Percentiles rank a stretch among this genome's conserved stretches.
Conservation (phyloP, 2,797 vertebrate genomes). For the Centropyge bicolor region DNA sequence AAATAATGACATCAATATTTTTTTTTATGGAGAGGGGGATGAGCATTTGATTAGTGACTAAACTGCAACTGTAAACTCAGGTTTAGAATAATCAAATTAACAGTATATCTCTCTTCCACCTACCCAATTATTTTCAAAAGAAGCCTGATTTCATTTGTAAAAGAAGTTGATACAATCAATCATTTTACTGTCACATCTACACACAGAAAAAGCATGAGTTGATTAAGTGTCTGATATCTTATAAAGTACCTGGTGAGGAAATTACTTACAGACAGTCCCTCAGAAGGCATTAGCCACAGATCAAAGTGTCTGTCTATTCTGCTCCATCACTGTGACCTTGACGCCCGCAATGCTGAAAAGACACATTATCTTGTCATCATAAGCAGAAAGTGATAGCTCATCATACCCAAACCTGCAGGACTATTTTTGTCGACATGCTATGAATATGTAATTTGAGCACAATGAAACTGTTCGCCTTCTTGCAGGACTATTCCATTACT, state of each 20-base stretch:
- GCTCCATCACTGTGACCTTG: constrained; percentile 82
- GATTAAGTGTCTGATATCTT: constrained; percentile 2
- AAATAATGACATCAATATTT: neutral
- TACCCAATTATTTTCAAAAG: neutral
- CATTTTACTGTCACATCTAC: neutral
- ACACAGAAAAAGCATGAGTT: neutral
- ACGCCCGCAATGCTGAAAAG: constrained; percentile 82
- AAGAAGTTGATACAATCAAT: neutral
- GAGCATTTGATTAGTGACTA: neutral
- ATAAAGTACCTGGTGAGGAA: neutral
- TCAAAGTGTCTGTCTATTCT: constrained; percentile 77
- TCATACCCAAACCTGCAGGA: constrained; percentile 47
- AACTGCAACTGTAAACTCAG: neutral
- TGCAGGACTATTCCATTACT: constrained; percentile 1
- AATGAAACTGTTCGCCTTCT: constrained; percentile 3
- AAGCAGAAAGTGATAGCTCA: constrained; percentile 73
- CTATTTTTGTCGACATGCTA: constrained; percentile 52
- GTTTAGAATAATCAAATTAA: neutral
- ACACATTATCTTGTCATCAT: constrained; percentile 77
- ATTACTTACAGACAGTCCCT: constrained; percentile 79
- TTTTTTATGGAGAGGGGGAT: neutral
- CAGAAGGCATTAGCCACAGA: constrained; percentile 67
- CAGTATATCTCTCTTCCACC: neutral
- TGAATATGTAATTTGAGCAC: constrained; percentile 52
- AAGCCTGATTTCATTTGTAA: neutral